Evolutionary conservation across 2,113 vertebrate genomes (phyloP).

Genomic region (Ailurus styani): DNA sequence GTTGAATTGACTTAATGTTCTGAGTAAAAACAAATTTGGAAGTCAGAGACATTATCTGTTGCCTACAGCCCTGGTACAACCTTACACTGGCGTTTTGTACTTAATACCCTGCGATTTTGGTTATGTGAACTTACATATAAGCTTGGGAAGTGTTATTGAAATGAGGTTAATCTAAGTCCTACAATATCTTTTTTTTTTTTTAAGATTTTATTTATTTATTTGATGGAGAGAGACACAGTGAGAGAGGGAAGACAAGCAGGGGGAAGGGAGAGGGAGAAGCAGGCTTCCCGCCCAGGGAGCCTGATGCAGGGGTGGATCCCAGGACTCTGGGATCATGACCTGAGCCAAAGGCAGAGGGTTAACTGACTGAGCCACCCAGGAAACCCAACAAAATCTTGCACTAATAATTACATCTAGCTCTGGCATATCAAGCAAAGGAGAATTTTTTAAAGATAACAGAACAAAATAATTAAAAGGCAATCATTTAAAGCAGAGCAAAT

Average conservation of each 20-base stretch:
- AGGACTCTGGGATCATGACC: too few relatives aligned
- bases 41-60: neutral
- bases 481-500: neutral
- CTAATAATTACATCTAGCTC: neutral
- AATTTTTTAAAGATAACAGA: neutral
- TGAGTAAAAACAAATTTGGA: neutral
- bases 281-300: too few relatives aligned
- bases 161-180: neutral
- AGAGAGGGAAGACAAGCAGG: too few relatives aligned
- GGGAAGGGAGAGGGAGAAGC: too few relatives aligned
- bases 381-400: neutral
- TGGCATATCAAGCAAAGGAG: neutral
- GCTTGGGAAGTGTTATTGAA: neutral
- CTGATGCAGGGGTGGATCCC: too few relatives aligned
- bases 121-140: neutral
- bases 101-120: neutral
- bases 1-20: neutral
- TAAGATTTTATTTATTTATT: too few relatives aligned
- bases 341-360: too few relatives aligned
- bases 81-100: neutral
- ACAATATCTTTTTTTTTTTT: neutral
- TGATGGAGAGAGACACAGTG: too few relatives aligned
- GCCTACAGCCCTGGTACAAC: rapidly evolving
- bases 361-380: too few relatives aligned
- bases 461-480: neutral